Evolutionary conservation across 2,113 vertebrate genomes (phyloP).

Genomic region (Gracilinanus agilis): DNA sequence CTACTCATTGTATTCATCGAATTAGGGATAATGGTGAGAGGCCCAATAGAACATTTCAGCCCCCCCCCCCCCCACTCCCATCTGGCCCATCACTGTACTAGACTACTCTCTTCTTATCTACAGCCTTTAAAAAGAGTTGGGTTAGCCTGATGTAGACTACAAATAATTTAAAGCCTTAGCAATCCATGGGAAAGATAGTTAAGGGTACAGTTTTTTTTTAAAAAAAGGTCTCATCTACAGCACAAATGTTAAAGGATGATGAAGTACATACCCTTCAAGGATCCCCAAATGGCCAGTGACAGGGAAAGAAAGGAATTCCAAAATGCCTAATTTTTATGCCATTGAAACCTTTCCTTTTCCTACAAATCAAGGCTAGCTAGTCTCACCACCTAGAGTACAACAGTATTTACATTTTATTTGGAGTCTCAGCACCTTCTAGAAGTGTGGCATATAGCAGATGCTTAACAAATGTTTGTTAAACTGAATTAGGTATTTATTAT

Average conservation of each 20-base stretch:
- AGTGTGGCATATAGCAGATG: not conserved
- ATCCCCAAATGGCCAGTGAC: not conserved
- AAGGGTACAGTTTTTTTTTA: not conserved
- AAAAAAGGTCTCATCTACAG: not conserved
- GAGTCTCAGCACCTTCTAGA: not conserved
- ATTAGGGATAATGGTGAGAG: too few species aligned
- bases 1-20: too few species aligned
- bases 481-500: not conserved
- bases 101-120: not conserved
- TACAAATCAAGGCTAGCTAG: not conserved
- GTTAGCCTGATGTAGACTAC: slow-evolving; percentile 15
- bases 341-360: not conserved
- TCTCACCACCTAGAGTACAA: not conserved
- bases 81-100: too few species aligned
- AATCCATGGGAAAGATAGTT: not conserved
- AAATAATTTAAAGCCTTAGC: not conserved
- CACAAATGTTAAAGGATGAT: not conserved
- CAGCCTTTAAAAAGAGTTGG: slow-evolving; percentile 43
- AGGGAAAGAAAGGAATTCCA: not conserved
- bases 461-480: not conserved
- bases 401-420: not conserved
- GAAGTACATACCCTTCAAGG: not conserved
- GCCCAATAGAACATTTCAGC: too few species aligned
- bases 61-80: too few species aligned
- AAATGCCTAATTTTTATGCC: not conserved